Base-by-base conservation (phyloP, 2,797 vertebrate species). In the Tinamus major region DNA sequence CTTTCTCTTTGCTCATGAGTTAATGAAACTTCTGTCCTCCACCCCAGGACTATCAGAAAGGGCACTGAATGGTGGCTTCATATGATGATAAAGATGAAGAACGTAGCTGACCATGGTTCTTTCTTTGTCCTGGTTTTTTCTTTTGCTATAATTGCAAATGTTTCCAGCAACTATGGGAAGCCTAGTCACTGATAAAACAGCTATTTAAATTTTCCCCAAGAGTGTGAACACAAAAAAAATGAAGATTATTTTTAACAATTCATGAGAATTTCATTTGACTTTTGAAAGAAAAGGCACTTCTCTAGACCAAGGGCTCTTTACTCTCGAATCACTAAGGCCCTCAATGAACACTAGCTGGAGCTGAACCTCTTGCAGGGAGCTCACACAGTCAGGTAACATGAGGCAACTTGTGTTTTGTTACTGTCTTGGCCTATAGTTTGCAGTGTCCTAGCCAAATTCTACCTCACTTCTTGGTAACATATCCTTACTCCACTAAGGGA, bases 61-160 rank as follows among this genome's bases (percentile, higher is more conserved):
- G 26, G 19, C 19, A 42, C 31, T 35, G 27, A 26, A 14, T 6
- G 48, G 29, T n/a, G 24, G 23, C 35, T 49, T 49, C 87, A 17
- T 0, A 35, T 0, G 61, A 20, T 29, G 67, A 81, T 58, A 49
- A 5, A 65, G 16, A 41, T 13, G 46, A 55, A 41, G 19, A 10
- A 14, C 4, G 13, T 29, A 71, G 35, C 17, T 19, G 21, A 81
- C 5, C 0, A 0, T 21, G 11, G 2, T 6, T 80, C 33, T 84
- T 18, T 13, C 13, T 71, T 39, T 44, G 14, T n/a, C 17, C 21
- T 64, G 23, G 26, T 0, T 16, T 71, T 78, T 68, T 4, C 26
- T 71, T 58, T 76, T 0, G 0, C 2, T 61, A 37, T 24, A 9
- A 10, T 12, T 72, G 24, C 1, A 14, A 13, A 3, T 35, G 16